These are phyloP conservation scores for Tachystola acroxantha DNA, from an alignment of 2,888 invertebrate genomes.

Conservation along the genomic window DNA sequence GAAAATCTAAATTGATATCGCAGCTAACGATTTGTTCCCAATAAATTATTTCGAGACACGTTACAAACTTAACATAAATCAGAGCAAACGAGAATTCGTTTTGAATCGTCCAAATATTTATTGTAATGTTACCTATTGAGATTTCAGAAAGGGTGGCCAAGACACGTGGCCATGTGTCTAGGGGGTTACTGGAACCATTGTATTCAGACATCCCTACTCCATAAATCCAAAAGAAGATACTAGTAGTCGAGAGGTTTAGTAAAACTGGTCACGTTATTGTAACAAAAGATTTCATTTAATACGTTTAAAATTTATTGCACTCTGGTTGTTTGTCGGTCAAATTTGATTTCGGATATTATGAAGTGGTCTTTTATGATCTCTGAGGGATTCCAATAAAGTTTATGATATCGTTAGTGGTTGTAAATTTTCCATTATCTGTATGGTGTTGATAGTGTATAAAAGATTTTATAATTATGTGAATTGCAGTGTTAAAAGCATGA, in stretches of 20 bases:
- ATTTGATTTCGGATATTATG: conserved; percentile 58
- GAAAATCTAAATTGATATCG: too few species aligned
- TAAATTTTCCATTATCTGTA: conserved; percentile 40
- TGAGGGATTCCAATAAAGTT: conserved; percentile 47
- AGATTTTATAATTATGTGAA: conserved; percentile 5
- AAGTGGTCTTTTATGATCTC: conserved; percentile 59
- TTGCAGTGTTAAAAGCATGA: conserved; percentile 6
- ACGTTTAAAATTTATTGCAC: conserved; percentile 67
- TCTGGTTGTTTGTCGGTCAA: conserved; percentile 48
- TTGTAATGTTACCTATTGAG: conserved; percentile 38
- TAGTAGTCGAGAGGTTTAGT: conserved; percentile 20
- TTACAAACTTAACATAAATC: conserved; percentile 33
- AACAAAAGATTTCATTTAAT: conserved; percentile 58
- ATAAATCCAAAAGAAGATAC: conserved; percentile 4
- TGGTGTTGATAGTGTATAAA: conserved; percentile 6
- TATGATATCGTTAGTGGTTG: conserved; percentile 41
- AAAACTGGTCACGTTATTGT: conserved; percentile 27
- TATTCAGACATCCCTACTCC: conserved; percentile 23
- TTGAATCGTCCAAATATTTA: conserved; percentile 67
- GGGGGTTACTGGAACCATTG: conserved; percentile 38
- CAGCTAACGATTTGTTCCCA: too few species aligned
- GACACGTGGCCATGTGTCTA: conserved; percentile 52
- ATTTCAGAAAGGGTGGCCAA: conserved; percentile 51
- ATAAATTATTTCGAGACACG: too few species aligned
- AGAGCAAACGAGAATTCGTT: conserved; percentile 32